Percentiles rank a stretch among this genome's conserved stretches.
phyloP scores from a whole-genome alignment of 2,113 vertebrate genomes.

The Vulpes lagopus region DNA sequence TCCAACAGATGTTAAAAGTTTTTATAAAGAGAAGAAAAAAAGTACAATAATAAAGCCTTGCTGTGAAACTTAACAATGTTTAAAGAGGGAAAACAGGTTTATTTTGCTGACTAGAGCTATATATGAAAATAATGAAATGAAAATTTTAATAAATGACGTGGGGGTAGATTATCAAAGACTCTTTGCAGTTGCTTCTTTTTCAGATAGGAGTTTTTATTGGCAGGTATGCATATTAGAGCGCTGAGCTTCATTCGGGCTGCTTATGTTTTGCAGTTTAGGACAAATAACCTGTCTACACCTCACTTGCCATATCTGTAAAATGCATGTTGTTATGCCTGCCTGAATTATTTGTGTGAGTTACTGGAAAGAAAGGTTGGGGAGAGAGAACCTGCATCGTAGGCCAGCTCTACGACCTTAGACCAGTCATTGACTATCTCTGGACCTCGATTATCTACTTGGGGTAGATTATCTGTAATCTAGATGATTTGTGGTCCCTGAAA shows the following conservation, averaged over 20 bases:
- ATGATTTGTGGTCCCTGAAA: background rate
- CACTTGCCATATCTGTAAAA: background rate
- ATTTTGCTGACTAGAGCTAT: conserved; percentile 7
- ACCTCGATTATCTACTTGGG: background rate
- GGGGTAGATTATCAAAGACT: background rate
- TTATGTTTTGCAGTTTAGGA: background rate
- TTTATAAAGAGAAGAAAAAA: conserved; percentile 30
- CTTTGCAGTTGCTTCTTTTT: background rate
- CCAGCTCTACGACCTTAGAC: background rate
- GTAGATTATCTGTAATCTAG: background rate
- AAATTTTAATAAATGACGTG: background rate
- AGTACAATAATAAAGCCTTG: background rate
- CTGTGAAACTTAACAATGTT: background rate
- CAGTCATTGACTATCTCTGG: background rate
- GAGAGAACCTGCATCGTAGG: background rate
- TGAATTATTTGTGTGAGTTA: background rate
- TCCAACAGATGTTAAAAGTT: conserved; percentile 12
- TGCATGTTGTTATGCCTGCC: background rate
- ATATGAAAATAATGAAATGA: conserved; percentile 27
- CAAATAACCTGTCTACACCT: background rate
- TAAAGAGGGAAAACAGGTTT: background rate
- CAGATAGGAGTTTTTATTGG: background rate
- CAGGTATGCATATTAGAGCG: background rate
- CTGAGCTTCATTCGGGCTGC: background rate
- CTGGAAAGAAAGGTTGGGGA: background rate